phyloP scores from a whole-genome alignment of 2,797 vertebrate species.

The Pteropus rufus region DNA sequence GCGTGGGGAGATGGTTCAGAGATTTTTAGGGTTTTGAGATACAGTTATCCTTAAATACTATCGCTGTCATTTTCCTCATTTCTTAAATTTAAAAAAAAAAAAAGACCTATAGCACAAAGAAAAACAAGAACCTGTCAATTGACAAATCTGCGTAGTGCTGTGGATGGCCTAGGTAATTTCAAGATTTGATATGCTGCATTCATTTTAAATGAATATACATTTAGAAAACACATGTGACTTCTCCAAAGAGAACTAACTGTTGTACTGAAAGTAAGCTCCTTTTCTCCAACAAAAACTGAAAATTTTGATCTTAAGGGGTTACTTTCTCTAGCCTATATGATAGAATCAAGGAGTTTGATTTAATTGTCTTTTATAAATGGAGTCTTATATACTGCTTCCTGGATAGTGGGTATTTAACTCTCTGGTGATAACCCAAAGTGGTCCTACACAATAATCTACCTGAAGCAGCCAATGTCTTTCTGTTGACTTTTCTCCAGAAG shows the following conservation, averaged over 20 bases:
- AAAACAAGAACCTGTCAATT: not conserved
- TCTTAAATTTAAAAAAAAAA: not conserved
- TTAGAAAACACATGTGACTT: not conserved
- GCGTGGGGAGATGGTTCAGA: not conserved
- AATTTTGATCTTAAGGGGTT: not conserved
- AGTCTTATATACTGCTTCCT: not conserved
- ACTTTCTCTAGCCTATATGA: not conserved
- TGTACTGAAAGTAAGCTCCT: not conserved
- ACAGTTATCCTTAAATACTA: not conserved
- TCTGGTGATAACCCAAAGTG: not conserved
- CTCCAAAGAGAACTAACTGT: not conserved
- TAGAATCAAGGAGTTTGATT: not conserved
- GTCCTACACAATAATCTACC: not conserved
- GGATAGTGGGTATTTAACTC: not conserved
- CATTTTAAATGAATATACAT: not conserved
- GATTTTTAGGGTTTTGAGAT: not conserved
- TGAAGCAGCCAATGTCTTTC: not conserved
- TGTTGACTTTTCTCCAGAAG: not conserved
- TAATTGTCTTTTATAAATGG: not conserved
- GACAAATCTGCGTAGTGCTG: not conserved
- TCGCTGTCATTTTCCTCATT: not conserved
- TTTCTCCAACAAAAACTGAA: not conserved
- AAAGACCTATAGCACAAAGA: not conserved
- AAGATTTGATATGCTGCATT: not conserved
- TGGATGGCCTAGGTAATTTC: not conserved